Conservation (phyloP, 2,888 invertebrate genomes). For the Synanthedon andrenaeformis region DNA sequence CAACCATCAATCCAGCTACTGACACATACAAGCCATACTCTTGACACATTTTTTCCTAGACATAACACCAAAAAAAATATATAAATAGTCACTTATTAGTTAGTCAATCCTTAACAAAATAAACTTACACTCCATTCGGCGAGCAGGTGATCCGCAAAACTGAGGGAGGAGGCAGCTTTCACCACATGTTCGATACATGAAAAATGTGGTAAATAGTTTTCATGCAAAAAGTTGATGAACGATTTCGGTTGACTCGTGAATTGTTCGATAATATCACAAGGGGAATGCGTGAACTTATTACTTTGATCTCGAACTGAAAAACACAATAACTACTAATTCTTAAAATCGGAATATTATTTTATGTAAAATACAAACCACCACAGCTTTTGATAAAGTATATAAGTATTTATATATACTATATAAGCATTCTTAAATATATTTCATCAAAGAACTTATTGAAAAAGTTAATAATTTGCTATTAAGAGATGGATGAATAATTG, state of each 20-base stretch:
- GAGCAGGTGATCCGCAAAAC: slow-evolving; percentile 77
- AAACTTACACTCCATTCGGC: slow-evolving; percentile 73
- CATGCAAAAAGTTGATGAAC: slow-evolving; percentile 77
- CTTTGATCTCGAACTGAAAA: slow-evolving; percentile 30
- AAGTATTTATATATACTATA: slow-evolving; percentile 2
- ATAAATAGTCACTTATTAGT: not conserved
- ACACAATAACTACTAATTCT: not conserved
- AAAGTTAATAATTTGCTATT: no score
- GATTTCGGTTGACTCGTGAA: slow-evolving; percentile 76
- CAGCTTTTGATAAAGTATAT: slow-evolving; percentile 6
- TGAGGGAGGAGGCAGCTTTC: slow-evolving; percentile 74
- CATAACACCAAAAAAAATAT: not conserved
- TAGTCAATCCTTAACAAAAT: not conserved
- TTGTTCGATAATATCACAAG: slow-evolving; percentile 75
- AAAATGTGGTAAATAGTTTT: slow-evolving; percentile 82
- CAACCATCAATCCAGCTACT: slow-evolving; percentile 78
- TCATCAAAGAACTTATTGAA: no score
- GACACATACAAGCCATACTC: slow-evolving; percentile 74
- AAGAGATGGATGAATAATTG: no score
- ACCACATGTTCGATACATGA: slow-evolving; percentile 73
- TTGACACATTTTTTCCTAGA: slow-evolving; percentile 57
- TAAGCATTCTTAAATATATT: no score
- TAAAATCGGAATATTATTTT: not conserved
- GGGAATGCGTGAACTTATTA: slow-evolving; percentile 68
- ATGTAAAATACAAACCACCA: not conserved